These are phyloP conservation scores for Equus quagga DNA, from an alignment of 2,113 vertebrate genomes.

Conservation along the genomic window DNA sequence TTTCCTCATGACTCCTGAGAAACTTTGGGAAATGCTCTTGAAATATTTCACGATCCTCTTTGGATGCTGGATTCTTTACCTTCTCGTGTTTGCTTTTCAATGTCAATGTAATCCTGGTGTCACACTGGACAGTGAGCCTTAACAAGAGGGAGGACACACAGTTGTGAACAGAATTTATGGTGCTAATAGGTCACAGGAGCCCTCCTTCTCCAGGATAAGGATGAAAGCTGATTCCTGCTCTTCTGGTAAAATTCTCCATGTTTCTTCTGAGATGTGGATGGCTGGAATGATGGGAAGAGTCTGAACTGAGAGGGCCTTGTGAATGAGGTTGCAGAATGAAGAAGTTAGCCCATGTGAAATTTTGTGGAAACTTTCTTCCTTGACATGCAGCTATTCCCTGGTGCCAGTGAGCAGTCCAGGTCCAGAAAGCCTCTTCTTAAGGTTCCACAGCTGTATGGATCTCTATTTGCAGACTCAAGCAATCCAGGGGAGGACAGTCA, in stretches of 20 bases:
- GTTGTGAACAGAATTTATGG: background rate
- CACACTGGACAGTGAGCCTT: background rate
- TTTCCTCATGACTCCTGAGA: background rate
- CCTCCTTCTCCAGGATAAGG: background rate
- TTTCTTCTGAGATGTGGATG: background rate
- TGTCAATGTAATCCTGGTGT: background rate
- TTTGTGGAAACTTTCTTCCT: background rate
- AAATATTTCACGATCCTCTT: background rate
- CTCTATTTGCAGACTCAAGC: background rate
- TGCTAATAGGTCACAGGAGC: background rate
- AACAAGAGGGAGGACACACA: background rate
- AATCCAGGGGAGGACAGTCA: background rate
- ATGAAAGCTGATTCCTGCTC: background rate
- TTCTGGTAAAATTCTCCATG: background rate
- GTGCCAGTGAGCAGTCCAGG: background rate
- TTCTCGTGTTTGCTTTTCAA: background rate
- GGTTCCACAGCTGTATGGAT: background rate
- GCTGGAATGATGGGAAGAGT: background rate
- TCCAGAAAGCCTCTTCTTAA: background rate
- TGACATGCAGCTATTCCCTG: background rate
- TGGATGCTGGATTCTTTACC: background rate
- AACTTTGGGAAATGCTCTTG: background rate
- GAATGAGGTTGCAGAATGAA: background rate
- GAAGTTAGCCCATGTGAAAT: background rate
- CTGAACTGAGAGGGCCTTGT: background rate